Conservation (phyloP, 92 coral and sea anemone genomes). For the Pocillopora grandis region DNA sequence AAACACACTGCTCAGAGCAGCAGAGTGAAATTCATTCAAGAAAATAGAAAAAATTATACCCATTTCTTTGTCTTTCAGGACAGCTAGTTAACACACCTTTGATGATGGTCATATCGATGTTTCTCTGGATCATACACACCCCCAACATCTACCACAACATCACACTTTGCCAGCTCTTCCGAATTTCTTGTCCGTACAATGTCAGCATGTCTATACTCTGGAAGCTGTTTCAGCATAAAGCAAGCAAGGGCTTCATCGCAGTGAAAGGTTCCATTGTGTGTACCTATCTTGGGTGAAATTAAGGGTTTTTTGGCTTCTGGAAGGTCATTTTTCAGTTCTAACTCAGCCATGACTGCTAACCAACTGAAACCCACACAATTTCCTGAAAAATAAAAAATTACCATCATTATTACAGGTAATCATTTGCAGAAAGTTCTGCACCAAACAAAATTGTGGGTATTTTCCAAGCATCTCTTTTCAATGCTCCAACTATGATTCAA, state of each 20-base stretch:
- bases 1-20: no score
- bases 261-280: conserved; percentile 96
- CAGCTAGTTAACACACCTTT: conserved; percentile 53
- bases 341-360: conserved; percentile 40
- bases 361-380: conserved; percentile 12
- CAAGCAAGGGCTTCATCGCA: conserved; percentile 97
- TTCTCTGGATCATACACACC: conserved; percentile 78
- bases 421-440: no score
- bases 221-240: conserved; percentile 80
- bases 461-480: no score
- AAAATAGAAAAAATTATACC: no score
- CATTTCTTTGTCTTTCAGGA: background rate
- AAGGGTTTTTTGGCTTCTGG: conserved; percentile 50
- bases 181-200: conserved; percentile 86
- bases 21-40: no score
- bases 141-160: conserved; percentile 96
- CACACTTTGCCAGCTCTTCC: conserved; percentile 71
- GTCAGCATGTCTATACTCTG: conserved; percentile 85
- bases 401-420: background rate
- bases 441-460: no score
- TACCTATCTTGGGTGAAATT: conserved; percentile 72
- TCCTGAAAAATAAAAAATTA: background rate
- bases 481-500: no score
- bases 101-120: conserved; percentile 96
- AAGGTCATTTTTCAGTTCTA: conserved; percentile 12